Conservation (phyloP, 2,888 invertebrate genomes). For the Diadegma fenestrale region DNA sequence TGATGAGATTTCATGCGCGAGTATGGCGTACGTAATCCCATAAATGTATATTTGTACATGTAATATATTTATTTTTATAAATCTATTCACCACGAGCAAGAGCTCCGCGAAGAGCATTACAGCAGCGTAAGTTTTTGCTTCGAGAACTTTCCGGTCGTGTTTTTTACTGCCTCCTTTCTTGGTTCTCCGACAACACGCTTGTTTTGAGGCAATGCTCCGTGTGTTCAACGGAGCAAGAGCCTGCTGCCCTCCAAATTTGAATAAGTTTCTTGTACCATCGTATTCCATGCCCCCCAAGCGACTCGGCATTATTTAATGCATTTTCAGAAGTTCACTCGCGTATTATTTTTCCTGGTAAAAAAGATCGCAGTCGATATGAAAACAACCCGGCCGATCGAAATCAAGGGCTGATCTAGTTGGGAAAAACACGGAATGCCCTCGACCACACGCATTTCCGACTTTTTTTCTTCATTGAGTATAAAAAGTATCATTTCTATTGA, state of each 20-base stretch:
- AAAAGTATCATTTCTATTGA: conserved; percentile 47
- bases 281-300: conserved; percentile 17
- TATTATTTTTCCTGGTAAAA: neutral
- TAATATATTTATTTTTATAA: conserved; percentile 1
- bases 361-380: neutral
- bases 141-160: conserved; percentile 78
- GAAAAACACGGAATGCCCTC: conserved; percentile 17
- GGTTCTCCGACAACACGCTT: conserved; percentile 26
- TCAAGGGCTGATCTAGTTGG: conserved; percentile 25
- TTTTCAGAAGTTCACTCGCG: conserved; percentile 30
- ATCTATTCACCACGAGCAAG: conserved; percentile 25
- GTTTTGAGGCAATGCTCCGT: conserved; percentile 33
- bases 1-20: conserved; percentile 59
- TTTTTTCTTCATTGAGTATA: conserved; percentile 42
- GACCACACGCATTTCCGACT: conserved; percentile 52
- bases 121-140: conserved; percentile 75
- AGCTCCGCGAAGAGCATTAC: conserved; percentile 44
- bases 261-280: conserved; percentile 62
- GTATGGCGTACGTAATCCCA: conserved; percentile 19
- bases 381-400: neutral
- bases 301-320: neutral
- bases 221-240: conserved; percentile 46
- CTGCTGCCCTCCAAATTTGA: conserved; percentile 8
- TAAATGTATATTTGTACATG: conserved; percentile 22
- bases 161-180: conserved; percentile 70